Base-by-base conservation (phyloP, 2,797 vertebrate species). In the Phaenicophaeus curvirostris region DNA sequence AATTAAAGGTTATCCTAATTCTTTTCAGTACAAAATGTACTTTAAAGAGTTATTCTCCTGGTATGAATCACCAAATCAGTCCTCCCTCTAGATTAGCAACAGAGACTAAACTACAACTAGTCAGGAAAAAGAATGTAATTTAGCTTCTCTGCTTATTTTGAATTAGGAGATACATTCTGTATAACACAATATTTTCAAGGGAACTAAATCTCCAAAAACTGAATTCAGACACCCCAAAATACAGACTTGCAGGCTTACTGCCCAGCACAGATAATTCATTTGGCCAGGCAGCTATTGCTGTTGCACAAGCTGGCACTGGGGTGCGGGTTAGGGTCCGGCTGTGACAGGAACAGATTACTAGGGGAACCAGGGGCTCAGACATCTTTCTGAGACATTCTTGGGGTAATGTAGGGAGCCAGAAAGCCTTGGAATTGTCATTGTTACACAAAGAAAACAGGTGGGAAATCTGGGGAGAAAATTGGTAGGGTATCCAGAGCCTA, bases 1-100 rank as follows among this genome's bases (percentile, higher is more conserved):
- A 96, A 86, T 93, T 94, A 95, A 96, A 96, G 77, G 93, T 96
- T 95, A 93, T 94, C 58, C 20, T 89, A 61, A 89, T 84, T 86
- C 76, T 85, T 92, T 85, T 71, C 53, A 54, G 76, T 63, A 86
- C 41, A 76, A 77, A 67, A 81, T 90, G 83, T 93, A 69, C 53
- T 91, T 90, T 68, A 67, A 91, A 94, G 87, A 86, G 25, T 82
- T 94, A 79, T 84, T 94, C 63, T 87, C 28, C 58, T 59, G 6
- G 27, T 78, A 83, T 93, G 90, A 94, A 85, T 95, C 90, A 95
- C 73, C 48, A 75, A 85, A 89, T 58, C 24, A 75, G 41, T 83
- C 79, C 20, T 91, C 75, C 66, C 39, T 87, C n/a, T 91, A 85
- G 51, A 61, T 78, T 82, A 89, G 61, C 50, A 89, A 35, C 31